Evolutionary conservation across 2,888 invertebrate genomes (phyloP), one percentile per base, ranked within the genome.

Genomic region (Drosophila atripex): DNA sequence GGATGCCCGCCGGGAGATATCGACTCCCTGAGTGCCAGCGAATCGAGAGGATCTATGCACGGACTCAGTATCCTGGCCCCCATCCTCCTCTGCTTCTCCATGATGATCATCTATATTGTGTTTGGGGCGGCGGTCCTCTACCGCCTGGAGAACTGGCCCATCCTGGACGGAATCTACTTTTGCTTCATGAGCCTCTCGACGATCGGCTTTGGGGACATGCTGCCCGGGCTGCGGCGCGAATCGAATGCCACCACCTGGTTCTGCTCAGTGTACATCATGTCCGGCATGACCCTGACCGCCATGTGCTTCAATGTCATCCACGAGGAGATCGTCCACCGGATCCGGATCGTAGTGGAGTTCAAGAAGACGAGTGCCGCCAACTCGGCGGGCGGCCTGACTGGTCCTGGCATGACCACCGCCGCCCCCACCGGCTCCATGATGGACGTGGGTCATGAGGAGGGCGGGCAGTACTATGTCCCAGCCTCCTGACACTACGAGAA

Each of bases 171-270:
- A 73, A 95, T 97, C 88, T 98, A 97, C 92, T 98, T 98, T 92
- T 98, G 98, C 92, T 98, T 98, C 92, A 98, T 98, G 95, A 96
- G 97, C 78, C 93, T 98, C 89, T 97, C 96, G 87, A 97, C 97
- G 14, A 97, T 97, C 88, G 98, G 98, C 32, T 97, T 97, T 80
- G 97, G 97, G 69, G 96, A 96, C 89, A 94, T 97, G 92, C 93
- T 96, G 76, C 96, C 97, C 53, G 96, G 96, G 30, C 91, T 93
- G 54, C 83, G 88, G 0, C 84, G 91, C 12, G 92, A 92, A 63
- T 91, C 92, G 32, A 93, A 93, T 89, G 93, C 94, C 28, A 96
- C 96, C 32, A 93, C 97, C 73, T 97, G 97, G 97, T 97, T 97
- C 91, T 97, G 96, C 92, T 97, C 97, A 28, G 94, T 95, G 61